These are phyloP conservation scores for Epinotia brunnichana DNA, from an alignment of 2,888 invertebrate species.

Conservation along the genomic window DNA sequence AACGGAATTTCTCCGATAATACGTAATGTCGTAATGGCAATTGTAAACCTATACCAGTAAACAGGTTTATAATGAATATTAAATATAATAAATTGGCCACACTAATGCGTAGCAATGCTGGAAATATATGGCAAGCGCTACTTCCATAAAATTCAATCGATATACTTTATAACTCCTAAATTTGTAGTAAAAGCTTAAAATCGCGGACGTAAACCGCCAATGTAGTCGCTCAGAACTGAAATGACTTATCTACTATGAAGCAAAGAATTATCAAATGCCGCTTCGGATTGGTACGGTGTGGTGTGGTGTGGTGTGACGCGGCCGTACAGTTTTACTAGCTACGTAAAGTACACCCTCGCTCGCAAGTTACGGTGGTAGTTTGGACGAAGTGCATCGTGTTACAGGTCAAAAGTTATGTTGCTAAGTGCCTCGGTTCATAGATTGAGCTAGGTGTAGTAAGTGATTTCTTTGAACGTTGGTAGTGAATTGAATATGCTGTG, in stretches of 20 bases:
- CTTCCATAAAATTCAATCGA: conserved; percentile 21
- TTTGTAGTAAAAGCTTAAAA: conserved; percentile 38
- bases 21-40: too few relatives aligned
- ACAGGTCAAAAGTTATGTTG: conserved; percentile 28
- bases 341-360: conserved; percentile 37
- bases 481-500: neutral
- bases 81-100: too few relatives aligned
- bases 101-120: too few relatives aligned
- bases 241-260: neutral
- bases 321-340: conserved; percentile 28
- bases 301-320: neutral
- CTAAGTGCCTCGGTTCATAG: conserved; percentile 18
- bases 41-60: too few relatives aligned
- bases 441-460: neutral
- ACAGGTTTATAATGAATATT: too few relatives aligned
- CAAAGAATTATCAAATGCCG: neutral
- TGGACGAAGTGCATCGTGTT: conserved; percentile 36
- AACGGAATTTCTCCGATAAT: too few relatives aligned
- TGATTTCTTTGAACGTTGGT: neutral
- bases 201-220: conserved; percentile 27
- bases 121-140: neutral
- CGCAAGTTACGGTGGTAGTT: conserved; percentile 34
- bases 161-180: conserved; percentile 34
- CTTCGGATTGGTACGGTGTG: neutral
- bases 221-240: neutral